phyloP scores from a whole-genome alignment of 1,140 invertebrate genomes.

The Aphaenogaster ashmeadi region DNA sequence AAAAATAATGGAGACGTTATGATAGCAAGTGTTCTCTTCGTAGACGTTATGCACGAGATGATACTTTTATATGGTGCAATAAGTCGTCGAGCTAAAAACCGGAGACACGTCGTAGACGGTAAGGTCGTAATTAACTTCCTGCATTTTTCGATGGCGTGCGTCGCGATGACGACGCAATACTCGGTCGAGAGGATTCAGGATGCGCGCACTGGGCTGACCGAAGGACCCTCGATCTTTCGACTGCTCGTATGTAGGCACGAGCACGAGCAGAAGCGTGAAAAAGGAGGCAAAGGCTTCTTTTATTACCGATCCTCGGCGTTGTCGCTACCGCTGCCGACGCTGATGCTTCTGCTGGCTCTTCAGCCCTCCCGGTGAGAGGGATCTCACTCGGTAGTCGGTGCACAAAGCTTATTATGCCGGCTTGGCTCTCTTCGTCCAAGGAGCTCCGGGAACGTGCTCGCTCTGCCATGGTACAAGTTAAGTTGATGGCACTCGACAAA shows the following conservation, averaged over 20 bases:
- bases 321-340: conserved; percentile 68
- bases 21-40: background rate
- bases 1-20: background rate
- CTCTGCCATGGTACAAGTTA: conserved; percentile 77
- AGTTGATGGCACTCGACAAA: conserved; percentile 81
- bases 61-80: background rate
- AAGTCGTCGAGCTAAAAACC: conserved; percentile 1
- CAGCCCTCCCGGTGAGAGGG: conserved; percentile 67
- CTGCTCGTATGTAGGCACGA: conserved; percentile 67
- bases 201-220: conserved; percentile 36
- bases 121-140: conserved; percentile 66
- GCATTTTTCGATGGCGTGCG: conserved; percentile 48
- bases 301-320: conserved; percentile 68
- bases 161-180: conserved; percentile 13
- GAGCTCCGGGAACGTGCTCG: conserved; percentile 72
- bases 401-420: conserved; percentile 83
- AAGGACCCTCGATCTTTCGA: conserved; percentile 74
- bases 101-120: background rate
- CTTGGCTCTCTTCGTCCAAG: conserved; percentile 74
- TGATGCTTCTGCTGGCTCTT: conserved; percentile 67
- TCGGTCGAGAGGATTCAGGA: conserved; percentile 35
- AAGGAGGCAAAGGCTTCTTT: conserved; percentile 55
- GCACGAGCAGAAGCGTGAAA: conserved; percentile 42
- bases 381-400: conserved; percentile 71
- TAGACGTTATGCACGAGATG: background rate